Percentiles rank a stretch among this genome's conserved stretches.
These are phyloP conservation scores for Papilio polyxenes DNA, from an alignment of 1,140 invertebrate genomes.

Conservation along the genomic window DNA sequence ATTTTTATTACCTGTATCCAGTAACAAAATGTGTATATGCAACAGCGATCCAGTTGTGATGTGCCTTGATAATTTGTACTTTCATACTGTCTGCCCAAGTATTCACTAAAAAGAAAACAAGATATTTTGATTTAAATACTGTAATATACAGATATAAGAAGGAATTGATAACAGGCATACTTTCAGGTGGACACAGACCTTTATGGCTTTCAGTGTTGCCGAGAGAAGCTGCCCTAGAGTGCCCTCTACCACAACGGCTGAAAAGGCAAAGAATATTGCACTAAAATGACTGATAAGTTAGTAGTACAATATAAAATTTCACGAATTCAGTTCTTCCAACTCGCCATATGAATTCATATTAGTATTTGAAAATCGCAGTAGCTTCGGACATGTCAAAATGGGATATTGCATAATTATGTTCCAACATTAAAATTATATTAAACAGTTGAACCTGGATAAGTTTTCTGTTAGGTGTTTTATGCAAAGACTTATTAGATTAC, in stretches of 20 bases:
- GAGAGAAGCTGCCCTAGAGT: slow-evolving; percentile 91
- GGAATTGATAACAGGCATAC: slow-evolving; percentile 49
- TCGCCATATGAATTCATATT: no score
- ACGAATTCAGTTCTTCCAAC: no score
- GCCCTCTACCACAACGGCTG: slow-evolving; percentile 80
- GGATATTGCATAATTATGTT: neutral
- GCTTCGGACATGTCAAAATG: no score
- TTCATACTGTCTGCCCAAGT: slow-evolving; percentile 91
- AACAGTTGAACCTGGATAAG: no score
- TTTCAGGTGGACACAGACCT: slow-evolving; percentile 68
- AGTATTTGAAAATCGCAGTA: no score
- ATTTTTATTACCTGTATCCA: slow-evolving; percentile 88
- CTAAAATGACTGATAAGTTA: slow-evolving; percentile 18
- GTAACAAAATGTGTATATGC: slow-evolving; percentile 97
- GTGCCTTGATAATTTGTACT: slow-evolving; percentile 96
- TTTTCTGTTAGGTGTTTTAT: no score
- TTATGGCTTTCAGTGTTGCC: slow-evolving; percentile 87
- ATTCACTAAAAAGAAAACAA: slow-evolving; percentile 64
- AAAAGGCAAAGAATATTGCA: slow-evolving; percentile 42
- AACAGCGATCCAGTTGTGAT: slow-evolving; percentile 98
- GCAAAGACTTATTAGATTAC: neutral
- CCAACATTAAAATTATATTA: no score
- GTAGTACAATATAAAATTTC: neutral
- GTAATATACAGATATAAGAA: neutral
- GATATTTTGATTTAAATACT: slow-evolving; percentile 26